Conservation (phyloP, 2,888 invertebrate genomes). For the Didymodactylos carnosus region DNA sequence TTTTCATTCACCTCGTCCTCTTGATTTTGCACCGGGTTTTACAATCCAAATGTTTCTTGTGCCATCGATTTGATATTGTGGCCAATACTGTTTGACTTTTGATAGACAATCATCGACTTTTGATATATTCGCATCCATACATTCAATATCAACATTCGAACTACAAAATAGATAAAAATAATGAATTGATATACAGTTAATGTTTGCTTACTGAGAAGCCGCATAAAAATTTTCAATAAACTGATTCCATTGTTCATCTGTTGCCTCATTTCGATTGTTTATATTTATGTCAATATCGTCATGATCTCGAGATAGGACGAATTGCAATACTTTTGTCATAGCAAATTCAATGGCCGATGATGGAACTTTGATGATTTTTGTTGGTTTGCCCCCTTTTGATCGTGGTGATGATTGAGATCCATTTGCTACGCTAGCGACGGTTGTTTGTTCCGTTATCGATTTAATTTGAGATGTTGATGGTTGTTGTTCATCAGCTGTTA, state of each 20-base stretch:
- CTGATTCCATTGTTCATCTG: constrained; percentile 9
- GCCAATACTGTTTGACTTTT: constrained; percentile 40
- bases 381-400: neutral
- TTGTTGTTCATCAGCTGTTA: neutral
- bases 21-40: constrained; percentile 76
- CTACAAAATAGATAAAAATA: neutral
- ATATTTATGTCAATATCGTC: constrained; percentile 46
- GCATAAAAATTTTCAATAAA: constrained; percentile 11
- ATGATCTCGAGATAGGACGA: constrained; percentile 42
- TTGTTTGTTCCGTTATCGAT: neutral
- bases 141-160: constrained; percentile 1
- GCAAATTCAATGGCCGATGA: constrained; percentile 55
- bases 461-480: neutral
- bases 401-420: neutral
- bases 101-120: neutral
- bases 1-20: constrained; percentile 45
- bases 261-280: neutral
- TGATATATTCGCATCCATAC: neutral
- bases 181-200: neutral
- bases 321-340: constrained; percentile 54
- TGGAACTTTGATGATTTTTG: constrained; percentile 40
- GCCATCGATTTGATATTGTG: constrained; percentile 55
- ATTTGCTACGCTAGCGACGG: neutral
- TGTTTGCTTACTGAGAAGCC: constrained; percentile 6
- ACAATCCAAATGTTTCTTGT: constrained; percentile 75